Conservation (phyloP, 2,888 invertebrate genomes). For the Perizoma flavofasciatum region DNA sequence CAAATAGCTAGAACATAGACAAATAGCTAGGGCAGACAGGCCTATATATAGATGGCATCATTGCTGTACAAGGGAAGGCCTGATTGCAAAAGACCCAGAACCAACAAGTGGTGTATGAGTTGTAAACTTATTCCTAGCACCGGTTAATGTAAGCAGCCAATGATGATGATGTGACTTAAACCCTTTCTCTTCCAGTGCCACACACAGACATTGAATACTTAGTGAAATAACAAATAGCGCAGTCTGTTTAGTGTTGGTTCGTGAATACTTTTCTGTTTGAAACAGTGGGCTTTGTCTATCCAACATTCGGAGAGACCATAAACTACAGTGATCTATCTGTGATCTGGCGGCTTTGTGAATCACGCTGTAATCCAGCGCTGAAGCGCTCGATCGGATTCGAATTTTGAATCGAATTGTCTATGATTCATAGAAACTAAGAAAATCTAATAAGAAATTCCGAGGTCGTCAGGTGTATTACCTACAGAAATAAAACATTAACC, state of each 20-base stretch:
- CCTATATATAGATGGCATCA: no score
- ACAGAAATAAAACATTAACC: no score
- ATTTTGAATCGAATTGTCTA: background rate
- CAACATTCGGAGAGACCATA: slow-evolving; percentile 56
- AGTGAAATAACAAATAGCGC: slow-evolving; percentile 35
- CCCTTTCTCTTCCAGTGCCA: slow-evolving; percentile 6
- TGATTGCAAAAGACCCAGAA: no score
- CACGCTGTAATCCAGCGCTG: slow-evolving; percentile 21
- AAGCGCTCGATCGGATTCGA: slow-evolving; percentile 16
- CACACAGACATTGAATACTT: slow-evolving; percentile 27
- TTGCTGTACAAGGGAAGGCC: no score
- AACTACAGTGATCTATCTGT: slow-evolving; percentile 42
- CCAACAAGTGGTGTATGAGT: no score
- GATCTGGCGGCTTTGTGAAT: slow-evolving; percentile 32
- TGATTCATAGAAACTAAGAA: background rate
- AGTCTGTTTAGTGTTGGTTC: slow-evolving; percentile 44
- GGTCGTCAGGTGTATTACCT: no score
- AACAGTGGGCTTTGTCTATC: slow-evolving; percentile 75
- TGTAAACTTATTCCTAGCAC: no score
- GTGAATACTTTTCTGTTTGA: slow-evolving; percentile 55
- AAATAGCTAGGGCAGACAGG: no score
- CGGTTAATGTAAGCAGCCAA: no score
- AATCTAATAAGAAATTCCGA: no score
- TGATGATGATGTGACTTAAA: slow-evolving; percentile 3
- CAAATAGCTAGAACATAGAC: no score